Base-by-base conservation (phyloP, 2,888 invertebrate species). In the Yponomeuta evonymella region DNA sequence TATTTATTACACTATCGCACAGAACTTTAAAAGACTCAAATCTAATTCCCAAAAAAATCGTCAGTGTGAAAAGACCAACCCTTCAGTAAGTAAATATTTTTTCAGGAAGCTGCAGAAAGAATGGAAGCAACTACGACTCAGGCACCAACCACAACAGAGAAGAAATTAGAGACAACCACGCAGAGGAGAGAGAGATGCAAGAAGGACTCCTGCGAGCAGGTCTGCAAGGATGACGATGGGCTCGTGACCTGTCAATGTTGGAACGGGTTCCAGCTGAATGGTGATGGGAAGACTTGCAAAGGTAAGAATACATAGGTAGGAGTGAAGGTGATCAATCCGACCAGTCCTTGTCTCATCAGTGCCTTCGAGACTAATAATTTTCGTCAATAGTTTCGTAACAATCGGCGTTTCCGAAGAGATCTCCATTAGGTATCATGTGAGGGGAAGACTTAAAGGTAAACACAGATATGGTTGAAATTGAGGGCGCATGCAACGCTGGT, bases 251-350 rank as follows among this genome's bases (percentile, higher is more conserved):
- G 91, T 73, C 78, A 77, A 33, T 92, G 91, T 72, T 79, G 76
- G 0, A 80, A 84, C 43, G 91, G 91, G 1, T 91, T 77, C 76
- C 77, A 86, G 72, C 79, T 90, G 48, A 85, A 87, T 51, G 72
- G 74, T 3, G 89, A 91, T 73, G 85, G 86, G 73, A 89, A 81
- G 71, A 78, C 86, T 65, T 92, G 91, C 77, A 86, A 84, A 85
- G 91, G 91, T 89, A 79, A 71, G 51, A 2, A 5, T 30, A n/a
- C 2, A 63, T 9, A 63, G n/a, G 64, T 23, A 63, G n/a, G n/a
- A 70, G 23, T 63, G n/a, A n/a, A 30, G 6, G 36, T 36, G 36
- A 23, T 33, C 33, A 43, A 43, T 43, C 43, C 51, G 8, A 58
- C 12, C 63, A 48, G 6, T 36, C 5, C 48, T 63, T 43, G 48